These are phyloP conservation scores for Panopea generosa DNA, from an alignment of 2,888 invertebrate species.

Conservation along the genomic window DNA sequence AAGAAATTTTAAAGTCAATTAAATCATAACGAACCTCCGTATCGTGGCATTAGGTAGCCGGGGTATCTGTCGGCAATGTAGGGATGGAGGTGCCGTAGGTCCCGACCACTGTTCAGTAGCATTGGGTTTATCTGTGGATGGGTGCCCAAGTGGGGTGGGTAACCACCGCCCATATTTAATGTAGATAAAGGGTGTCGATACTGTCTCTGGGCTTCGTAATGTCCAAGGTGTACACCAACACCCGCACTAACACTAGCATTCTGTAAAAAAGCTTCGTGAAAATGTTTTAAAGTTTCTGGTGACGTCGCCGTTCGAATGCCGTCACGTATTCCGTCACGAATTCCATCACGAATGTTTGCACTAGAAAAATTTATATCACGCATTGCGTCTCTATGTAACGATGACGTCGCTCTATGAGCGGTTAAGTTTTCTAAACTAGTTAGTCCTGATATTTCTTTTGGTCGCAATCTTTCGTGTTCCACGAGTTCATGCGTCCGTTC, in stretches of 20 bases:
- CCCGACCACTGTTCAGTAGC: conserved; percentile 62
- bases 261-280: conserved; percentile 68
- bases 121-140: conserved; percentile 65
- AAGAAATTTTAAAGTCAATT: no score
- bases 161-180: conserved; percentile 58
- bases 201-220: conserved; percentile 52
- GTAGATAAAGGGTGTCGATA: conserved; percentile 67
- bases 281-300: conserved; percentile 64
- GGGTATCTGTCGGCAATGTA: conserved; percentile 68
- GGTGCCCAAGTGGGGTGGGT: conserved; percentile 49
- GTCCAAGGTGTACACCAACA: conserved; percentile 35
- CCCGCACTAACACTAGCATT: conserved; percentile 39
- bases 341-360: conserved; percentile 40
- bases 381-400: conserved; percentile 47
- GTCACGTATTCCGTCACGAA: conserved; percentile 39
- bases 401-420: conserved; percentile 24
- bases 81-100: conserved; percentile 66
- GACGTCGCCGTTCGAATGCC: conserved; percentile 33
- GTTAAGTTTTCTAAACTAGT: background rate
- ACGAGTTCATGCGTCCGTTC: conserved; percentile 7
- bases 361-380: conserved; percentile 54
- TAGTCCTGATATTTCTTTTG: conserved; percentile 6
- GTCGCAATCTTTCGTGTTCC: conserved; percentile 17
- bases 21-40: conserved; percentile 59
- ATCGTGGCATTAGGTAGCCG: conserved; percentile 66